phyloP scores from a whole-genome alignment of 2,113 vertebrate genomes.

The Pipra filicauda region DNA sequence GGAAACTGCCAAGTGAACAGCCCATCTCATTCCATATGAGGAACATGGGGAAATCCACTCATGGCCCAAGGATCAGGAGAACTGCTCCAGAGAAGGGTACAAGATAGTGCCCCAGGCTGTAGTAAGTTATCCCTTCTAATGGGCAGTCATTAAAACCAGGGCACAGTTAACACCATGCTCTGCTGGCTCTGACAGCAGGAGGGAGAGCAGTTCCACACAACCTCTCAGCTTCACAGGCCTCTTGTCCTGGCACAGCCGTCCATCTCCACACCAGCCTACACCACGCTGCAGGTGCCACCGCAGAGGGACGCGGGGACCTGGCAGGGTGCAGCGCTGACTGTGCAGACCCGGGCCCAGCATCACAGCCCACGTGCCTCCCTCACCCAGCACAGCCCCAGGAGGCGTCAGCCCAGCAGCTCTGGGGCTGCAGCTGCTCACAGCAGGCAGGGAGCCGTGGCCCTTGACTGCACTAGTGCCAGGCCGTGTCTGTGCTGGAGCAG shows the following conservation, averaged over 20 bases:
- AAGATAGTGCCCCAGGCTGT: not conserved
- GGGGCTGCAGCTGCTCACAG: not conserved
- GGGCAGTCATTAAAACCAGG: not conserved
- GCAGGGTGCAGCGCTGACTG: too few relatives aligned
- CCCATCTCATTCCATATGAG: not conserved
- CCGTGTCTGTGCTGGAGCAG: not conserved
- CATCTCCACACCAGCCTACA: not conserved
- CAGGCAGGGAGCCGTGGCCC: not conserved
- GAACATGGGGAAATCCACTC: not conserved
- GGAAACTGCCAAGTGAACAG: not conserved
- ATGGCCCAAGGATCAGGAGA: not conserved
- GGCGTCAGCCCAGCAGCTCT: not conserved
- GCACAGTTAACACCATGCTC: not conserved
- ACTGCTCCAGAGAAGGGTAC: not conserved
- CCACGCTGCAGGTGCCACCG: not conserved
- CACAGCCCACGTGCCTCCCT: rapidly evolving
- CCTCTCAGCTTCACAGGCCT: not conserved
- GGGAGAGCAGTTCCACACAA: not conserved
- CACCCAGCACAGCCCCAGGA: not conserved
- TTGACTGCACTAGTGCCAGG: not conserved
- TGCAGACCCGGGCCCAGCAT: not conserved
- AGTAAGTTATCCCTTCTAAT: not conserved
- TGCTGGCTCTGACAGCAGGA: not conserved
- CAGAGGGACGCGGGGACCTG: not conserved
- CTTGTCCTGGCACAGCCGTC: not conserved